These are phyloP conservation scores for Chionodraco myersi DNA, from an alignment of 2,113 vertebrate genomes.

Conservation along the genomic window DNA sequence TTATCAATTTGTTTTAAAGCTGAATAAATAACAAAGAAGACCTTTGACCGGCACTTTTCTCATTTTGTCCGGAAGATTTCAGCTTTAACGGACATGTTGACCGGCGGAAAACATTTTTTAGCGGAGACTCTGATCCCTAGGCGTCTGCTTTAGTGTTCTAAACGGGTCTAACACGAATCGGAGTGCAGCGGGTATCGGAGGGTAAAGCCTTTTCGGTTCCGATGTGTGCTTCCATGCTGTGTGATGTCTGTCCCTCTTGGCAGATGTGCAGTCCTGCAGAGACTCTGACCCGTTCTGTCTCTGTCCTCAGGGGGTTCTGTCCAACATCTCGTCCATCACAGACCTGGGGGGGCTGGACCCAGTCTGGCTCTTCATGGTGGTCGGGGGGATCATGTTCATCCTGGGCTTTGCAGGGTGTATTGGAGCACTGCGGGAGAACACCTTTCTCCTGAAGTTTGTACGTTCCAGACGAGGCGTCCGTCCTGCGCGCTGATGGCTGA, in stretches of 20 bases:
- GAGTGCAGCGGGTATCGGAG: too few relatives aligned
- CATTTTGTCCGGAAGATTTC: too few relatives aligned
- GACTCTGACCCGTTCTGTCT: slow-evolving; percentile 5
- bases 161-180: too few relatives aligned
- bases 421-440: slow-evolving; percentile 96
- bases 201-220: neutral
- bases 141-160: too few relatives aligned
- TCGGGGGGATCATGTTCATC: slow-evolving; percentile 98
- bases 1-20: too few relatives aligned
- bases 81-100: too few relatives aligned
- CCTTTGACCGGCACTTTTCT: too few relatives aligned
- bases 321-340: slow-evolving; percentile 98
- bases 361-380: slow-evolving; percentile 98
- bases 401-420: slow-evolving; percentile 98
- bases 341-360: slow-evolving; percentile 97
- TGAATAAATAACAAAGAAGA: too few relatives aligned
- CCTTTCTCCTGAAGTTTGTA: slow-evolving; percentile 97
- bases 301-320: slow-evolving; percentile 90
- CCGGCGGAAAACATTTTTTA: too few relatives aligned
- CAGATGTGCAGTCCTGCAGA: neutral
- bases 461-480: slow-evolving; percentile 66
- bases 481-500: accelerated
- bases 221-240: neutral
- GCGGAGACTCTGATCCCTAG: too few relatives aligned
- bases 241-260: neutral